Base-by-base conservation (phyloP, 1,140 invertebrate genomes). In the Drosophila elegans region DNA sequence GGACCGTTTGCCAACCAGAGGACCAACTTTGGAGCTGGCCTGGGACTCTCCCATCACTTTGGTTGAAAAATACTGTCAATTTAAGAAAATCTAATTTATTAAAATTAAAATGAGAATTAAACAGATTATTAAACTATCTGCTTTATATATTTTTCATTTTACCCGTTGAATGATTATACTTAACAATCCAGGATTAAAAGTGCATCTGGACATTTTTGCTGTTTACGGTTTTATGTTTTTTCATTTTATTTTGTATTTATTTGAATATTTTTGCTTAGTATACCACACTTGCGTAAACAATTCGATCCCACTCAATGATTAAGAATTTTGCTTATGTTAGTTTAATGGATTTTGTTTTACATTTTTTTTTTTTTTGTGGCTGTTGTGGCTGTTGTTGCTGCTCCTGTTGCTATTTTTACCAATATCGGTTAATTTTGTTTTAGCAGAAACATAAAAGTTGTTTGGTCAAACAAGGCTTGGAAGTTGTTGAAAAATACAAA, bases 261-360 rank as follows among this genome's bases (percentile, higher is more conserved):
- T 88, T 88, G 83, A 88, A 79, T 89, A 89, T 73, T 89, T 89
- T 68, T 77, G 60, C 67, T 88, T 89, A 89, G 69, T 55, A 60
- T 88, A 88, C 51, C 59, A 62, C 79, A 62, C 75, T 52, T 68
- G 63, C 62, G 64, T 61, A 69, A 79, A 62, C 56, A 78, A 77
- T 63, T 78, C 75, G 74, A 71, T 78, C 67, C 52, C 75, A 68
- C 66, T 77, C 54, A 71, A 71, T 82, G 66, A 74, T 72, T 81
- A 68, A 77, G 88, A 76, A 75, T 83, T 88, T 76, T 79, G 63
- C 72, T 88, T 89, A 74, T 72, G 68, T 79, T 82, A 53, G 45
- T 46, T 80, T 80, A 48, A 76, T 72, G 77, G 62, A 76, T 84
- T 62, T 73, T 63, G 41, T 52, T 57, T 53, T 60, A 78, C 39